Conservation (phyloP, 2,113 vertebrate genomes). For the Cavia porcellus region DNA sequence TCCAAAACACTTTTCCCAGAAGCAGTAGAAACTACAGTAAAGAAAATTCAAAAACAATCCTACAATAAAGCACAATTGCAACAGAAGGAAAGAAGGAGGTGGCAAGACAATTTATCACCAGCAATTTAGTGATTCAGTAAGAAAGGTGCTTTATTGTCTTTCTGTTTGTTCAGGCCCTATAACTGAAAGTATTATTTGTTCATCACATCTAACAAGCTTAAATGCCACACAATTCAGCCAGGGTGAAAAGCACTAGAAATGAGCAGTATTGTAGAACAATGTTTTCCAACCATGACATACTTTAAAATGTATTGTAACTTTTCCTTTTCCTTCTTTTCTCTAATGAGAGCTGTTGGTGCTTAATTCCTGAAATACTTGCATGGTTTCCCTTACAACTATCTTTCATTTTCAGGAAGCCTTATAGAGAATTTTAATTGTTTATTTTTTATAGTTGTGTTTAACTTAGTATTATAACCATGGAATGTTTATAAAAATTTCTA, state of each 20-base stretch:
- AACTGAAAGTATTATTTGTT: conserved; percentile 52
- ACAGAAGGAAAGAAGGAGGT: no score
- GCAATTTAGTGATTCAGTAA: neutral
- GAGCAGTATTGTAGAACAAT: neutral
- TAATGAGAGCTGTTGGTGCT: neutral
- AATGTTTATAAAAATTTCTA: conserved; percentile 25
- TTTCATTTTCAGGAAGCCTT: neutral
- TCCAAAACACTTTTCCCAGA: neutral
- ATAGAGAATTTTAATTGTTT: conserved; percentile 36
- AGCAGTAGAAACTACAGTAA: neutral
- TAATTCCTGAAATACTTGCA: neutral
- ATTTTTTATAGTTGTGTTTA: conserved; percentile 6
- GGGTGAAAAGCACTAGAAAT: conserved; percentile 32
- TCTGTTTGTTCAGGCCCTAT: neutral
- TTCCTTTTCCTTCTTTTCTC: conserved; percentile 21
- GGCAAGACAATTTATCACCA: neutral
- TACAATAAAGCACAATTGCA: neutral
- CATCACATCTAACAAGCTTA: conserved; percentile 22
- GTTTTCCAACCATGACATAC: conserved; percentile 6
- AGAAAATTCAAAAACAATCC: conserved; percentile 1
- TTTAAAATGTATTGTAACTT: neutral
- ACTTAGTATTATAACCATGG: neutral
- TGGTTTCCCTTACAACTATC: neutral
- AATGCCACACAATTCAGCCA: conserved; percentile 6
- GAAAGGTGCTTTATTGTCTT: conserved; percentile 5